Evolutionary conservation across 1,140 invertebrate species (phyloP), one percentile per base, ranked within the genome.

Genomic region (Dendroctonus ponderosae): DNA sequence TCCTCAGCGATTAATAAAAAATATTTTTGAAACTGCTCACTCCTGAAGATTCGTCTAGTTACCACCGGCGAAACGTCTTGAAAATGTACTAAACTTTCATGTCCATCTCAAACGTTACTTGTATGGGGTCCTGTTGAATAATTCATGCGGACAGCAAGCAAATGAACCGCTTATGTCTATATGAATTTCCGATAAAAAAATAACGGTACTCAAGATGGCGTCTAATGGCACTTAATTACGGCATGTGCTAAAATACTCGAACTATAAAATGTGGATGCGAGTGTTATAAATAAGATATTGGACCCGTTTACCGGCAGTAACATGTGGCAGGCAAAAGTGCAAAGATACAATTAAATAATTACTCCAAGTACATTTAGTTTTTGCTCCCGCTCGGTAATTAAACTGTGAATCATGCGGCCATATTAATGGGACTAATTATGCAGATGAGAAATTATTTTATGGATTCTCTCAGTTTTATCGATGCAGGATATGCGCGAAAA

Each of bases 271-370:
- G 46, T 61, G 9, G 15, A 42, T 39, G 37, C n/a, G 15, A 62
- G 50, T 37, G 41, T 52, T 39, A 48, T 62, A 62, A 62, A 62
- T 62, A 62, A 62, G 60, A 62, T 62, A 62, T 43, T 15, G 60
- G 49, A 42, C 58, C 41, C 58, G 58, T 49, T 57, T 60, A 12
- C 11, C 12, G 58, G 8, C 44, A 11, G n/a, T 60, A 60, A 46
- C 57, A 60, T 49, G 58, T 60, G 58, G 58, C 37, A 60, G 44
- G 44, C 58, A 60, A 60, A 60, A 60, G 58, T 60, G 58, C 58
- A 60, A 60, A 60, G 58, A 48, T 60, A 60, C 58, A 60, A 60
- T 60, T 60, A 49, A 60, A 60, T 60, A 60, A 60, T 49, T 60
- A 60, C 46, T 8, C 7, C n/a, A 15, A 52, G 15, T 11, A 57